Percentiles rank a stretch among this genome's conserved stretches.
These are phyloP conservation scores for Gisinianus flammeolus DNA, from an alignment of 2,888 invertebrate genomes.

Conservation along the genomic window DNA sequence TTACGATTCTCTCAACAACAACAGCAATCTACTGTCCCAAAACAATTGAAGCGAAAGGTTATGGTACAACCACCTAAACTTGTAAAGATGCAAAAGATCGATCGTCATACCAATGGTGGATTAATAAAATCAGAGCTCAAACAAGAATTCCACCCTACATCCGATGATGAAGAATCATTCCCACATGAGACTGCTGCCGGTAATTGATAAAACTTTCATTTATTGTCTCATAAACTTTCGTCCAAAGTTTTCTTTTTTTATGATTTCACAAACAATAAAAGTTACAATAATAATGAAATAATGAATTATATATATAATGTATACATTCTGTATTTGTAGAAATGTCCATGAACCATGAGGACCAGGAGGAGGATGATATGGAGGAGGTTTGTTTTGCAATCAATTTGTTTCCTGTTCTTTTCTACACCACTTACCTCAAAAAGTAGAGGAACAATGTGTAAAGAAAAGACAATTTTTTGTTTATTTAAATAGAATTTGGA, in stretches of 20 bases:
- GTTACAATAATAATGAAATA: neutral
- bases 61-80: conserved; percentile 50
- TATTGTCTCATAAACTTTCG: no score
- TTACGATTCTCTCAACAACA: conserved; percentile 17
- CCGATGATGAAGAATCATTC: conserved; percentile 43
- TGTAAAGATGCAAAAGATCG: conserved; percentile 55
- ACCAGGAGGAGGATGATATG: conserved; percentile 46
- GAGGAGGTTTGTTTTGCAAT: conserved; percentile 25
- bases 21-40: neutral
- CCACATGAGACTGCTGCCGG: conserved; percentile 37
- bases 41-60: conserved; percentile 39
- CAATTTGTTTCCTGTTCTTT: neutral
- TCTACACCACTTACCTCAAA: neutral
- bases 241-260: no score
- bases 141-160: conserved; percentile 27
- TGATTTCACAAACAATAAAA: no score
- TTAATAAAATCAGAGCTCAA: conserved; percentile 30
- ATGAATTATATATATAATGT: neutral
- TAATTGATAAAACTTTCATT: neutral
- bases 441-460: neutral
- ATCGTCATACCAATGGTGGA: conserved; percentile 43
- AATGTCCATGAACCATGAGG: conserved; percentile 25
- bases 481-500: conserved; percentile 30
- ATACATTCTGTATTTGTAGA: neutral
- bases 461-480: neutral